Evolutionary conservation across 1,140 invertebrate species (phyloP), one percentile per base, ranked within the genome.

Genomic region (Zelostemma sp.): DNA sequence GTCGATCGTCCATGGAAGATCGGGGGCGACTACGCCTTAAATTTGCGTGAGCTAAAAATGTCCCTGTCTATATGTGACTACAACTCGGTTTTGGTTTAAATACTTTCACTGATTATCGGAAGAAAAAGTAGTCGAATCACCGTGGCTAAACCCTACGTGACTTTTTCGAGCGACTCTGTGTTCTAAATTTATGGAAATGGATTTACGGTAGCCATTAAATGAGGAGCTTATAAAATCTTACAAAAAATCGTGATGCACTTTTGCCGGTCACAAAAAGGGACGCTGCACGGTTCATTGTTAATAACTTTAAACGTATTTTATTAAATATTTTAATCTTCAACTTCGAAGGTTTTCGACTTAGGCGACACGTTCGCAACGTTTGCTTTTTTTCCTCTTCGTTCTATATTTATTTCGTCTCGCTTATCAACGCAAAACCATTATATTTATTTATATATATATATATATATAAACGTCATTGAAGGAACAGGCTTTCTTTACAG

Each of bases 91-190:
- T 8, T 8, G 8, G 3, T 25, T 72, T 68, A 66, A 43, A 66
- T 75, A 75, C 73, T 75, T 75, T 75, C 73, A 71, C 64, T 67
- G 68, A 73, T 70, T 60, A 73, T 70, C 49, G 70, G 63, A 63
- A 67, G 59, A 62, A 70, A 68, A 73, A 53, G 62, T 68, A 60
- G 54, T 70, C 54, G 48, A 72, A 65, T 73, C 38, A 21, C 62
- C 66, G 65, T 46, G 57, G 49, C 60, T 73, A 68, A 65, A 15
- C 21, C 61, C 65, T 73, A 73, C 19, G 6, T 54, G 67, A 66
- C 25, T 67, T 58, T 28, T 53, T 68, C 53, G 70, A 61, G 55
- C 53, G 61, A 68, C 55, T 68, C 21, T 18, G 11, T 21, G 14
- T 48, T 48, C 58, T 55, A 54, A 60, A 9, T 25, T 16, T 46